These are phyloP conservation scores for Sorex araneus DNA, from an alignment of 2,113 vertebrate genomes.

Conservation along the genomic window DNA sequence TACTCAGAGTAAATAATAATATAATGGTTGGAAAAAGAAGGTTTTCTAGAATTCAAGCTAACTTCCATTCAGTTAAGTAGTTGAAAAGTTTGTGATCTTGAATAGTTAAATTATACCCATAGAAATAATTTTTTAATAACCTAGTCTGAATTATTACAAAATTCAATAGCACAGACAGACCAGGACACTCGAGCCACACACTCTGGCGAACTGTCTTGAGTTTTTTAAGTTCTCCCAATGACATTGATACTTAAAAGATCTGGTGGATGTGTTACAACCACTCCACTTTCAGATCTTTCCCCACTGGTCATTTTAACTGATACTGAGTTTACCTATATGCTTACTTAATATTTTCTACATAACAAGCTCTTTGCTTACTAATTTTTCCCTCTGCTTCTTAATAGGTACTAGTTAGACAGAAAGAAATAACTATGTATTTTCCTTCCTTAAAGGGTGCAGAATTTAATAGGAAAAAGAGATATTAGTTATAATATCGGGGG, in stretches of 20 bases:
- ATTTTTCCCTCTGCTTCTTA: neutral
- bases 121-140: neutral
- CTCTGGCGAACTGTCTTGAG: neutral
- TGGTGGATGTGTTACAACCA: neutral
- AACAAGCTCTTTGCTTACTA: neutral
- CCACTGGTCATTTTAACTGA: neutral
- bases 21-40: constrained; percentile 33
- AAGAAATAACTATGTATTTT: neutral
- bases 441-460: neutral
- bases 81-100: neutral
- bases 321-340: neutral
- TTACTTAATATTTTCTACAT: neutral
- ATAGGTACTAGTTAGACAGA: neutral
- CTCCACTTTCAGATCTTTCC: neutral
- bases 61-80: constrained; percentile 59
- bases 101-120: neutral
- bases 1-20: constrained; percentile 51
- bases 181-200: neutral
- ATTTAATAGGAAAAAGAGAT: neutral
- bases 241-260: neutral
- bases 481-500: neutral
- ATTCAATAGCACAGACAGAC: neutral
- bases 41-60: neutral
- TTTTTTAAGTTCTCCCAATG: neutral
- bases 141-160: neutral